Evolutionary conservation across 2,797 vertebrate genomes (phyloP), one percentile per base, ranked within the genome.

Genomic region (Danio kyathit): DNA sequence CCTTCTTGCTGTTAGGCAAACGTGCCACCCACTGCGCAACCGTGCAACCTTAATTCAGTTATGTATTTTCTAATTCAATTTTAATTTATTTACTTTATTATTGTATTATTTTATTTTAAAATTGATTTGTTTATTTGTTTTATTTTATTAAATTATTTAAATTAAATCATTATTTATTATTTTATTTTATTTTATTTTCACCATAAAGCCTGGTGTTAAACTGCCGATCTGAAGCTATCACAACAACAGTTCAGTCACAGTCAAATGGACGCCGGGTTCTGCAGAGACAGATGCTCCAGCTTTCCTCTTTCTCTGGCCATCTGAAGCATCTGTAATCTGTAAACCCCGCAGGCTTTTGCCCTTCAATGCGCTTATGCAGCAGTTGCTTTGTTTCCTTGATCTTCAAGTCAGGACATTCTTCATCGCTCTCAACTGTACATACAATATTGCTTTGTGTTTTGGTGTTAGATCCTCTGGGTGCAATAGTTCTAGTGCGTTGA

Each of bases 361-460:
- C 74, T 65, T 65, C 49, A 65, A 10, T 76, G 74, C 40, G 57
- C 72, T 74, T 60, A 38, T 48, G 51, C 41, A 48, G 63, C 75
- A 67, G 51, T 76, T 57, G 48, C 48, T 43, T 76, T 46, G 51
- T 54, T 76, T 48, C 63, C 41, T 67, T 44, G 17, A 77, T 38
- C 63, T 52, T 43, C 60, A 76, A 65, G 48, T 76, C 74, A 76
- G 61, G 51, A 19, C 70, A 44, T 73, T 46, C 40, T 73, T 73
- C 54, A 72, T 57, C 19, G n/a, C 41, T 44, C 38, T 46, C 51
- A 57, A 57, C 40, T 67, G 51, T 67, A 77, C 57, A 13, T 48
- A 77, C 63, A 67, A 57, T 77, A 77, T 77, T 77, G 75, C 63
- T 77, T 67, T 77, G 75, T 77, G 64, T 57, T 67, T 76, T 77